Percentiles rank a stretch among this genome's conserved stretches.
These are phyloP conservation scores for Erynnis tages DNA, from an alignment of 2,888 invertebrate species.

Conservation along the genomic window DNA sequence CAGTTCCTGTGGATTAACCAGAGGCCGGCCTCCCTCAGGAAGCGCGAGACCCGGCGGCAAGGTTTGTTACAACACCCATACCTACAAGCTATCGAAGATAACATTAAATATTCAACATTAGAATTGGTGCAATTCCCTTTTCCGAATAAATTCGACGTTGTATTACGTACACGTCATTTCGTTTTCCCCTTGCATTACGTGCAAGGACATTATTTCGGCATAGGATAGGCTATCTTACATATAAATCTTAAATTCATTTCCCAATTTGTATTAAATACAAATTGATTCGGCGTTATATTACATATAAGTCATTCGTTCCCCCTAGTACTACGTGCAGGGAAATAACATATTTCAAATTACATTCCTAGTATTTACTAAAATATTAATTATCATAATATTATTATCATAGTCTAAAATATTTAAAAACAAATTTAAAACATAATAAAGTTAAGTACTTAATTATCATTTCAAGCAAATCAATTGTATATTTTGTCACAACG, in stretches of 20 bases:
- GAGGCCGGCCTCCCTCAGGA: not conserved
- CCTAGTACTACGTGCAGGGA: not conserved
- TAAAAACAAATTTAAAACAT: no score
- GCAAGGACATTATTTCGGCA: not conserved
- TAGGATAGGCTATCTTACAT: not conserved
- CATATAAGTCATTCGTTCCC: not conserved
- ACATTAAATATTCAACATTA: not conserved
- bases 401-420: no score
- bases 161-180: not conserved
- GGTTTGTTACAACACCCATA: not conserved
- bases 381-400: no score
- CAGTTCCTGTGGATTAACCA: not conserved
- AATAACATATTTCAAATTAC: no score
- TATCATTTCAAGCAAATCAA: not conserved
- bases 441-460: no score
- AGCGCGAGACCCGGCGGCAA: not conserved
- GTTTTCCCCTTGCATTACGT: not conserved
- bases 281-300: not conserved
- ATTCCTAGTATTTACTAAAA: no score
- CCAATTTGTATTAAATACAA: no score
- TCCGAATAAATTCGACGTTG: not conserved
- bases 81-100: not conserved
- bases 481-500: constrained; percentile 1
- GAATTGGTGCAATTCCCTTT: not conserved
- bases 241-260: no score